Evolutionary conservation across 2,888 invertebrate species (phyloP), one percentile per base, ranked within the genome.

Genomic region (Crepidodera aurea): DNA sequence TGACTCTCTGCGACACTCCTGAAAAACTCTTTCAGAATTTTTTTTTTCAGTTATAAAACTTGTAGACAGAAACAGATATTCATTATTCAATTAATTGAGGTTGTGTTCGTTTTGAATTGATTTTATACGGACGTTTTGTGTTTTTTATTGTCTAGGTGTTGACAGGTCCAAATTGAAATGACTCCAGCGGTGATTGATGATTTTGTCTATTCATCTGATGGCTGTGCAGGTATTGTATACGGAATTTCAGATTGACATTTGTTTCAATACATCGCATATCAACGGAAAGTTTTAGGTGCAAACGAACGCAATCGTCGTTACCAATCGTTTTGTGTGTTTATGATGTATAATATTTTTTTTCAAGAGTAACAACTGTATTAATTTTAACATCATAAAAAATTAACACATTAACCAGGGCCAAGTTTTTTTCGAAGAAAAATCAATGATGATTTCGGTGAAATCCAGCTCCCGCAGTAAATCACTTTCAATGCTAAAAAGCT

Each of bases 151-250:
- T 42, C 27, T 54, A 54, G 16, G 27, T 37, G 39, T 53, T 22
- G 53, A 27, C 53, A 37, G 53, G 22, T 40, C 40, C 15, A 18
- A 34, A 55, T 55, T 55, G 55, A 46, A 55, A 55, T 55, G 44
- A 55, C 55, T 46, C 44, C 32, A 16, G 19, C 32, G 19, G 32
- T 46, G 55, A 55, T 55, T 55, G 46, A 55, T 55, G 55, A 55
- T 39, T 55, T 55, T 55, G 55, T 55, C 55, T 19, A 46, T 44
- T 55, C 55, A 46, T 46, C 44, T 18, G 22, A 39, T 54, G 53
- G 13, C 18, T 16, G 8, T 42, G 18, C 19, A 16, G 42, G 44
- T 44, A 22, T 22, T 22, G 44, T 12, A 44, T 10, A 16, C 13
- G 42, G 16, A 42, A 44, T 44, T 44, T 22, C 25, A 44, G n/a